Conservation (phyloP, 2,888 invertebrate genomes). For the Netelia melanura region DNA sequence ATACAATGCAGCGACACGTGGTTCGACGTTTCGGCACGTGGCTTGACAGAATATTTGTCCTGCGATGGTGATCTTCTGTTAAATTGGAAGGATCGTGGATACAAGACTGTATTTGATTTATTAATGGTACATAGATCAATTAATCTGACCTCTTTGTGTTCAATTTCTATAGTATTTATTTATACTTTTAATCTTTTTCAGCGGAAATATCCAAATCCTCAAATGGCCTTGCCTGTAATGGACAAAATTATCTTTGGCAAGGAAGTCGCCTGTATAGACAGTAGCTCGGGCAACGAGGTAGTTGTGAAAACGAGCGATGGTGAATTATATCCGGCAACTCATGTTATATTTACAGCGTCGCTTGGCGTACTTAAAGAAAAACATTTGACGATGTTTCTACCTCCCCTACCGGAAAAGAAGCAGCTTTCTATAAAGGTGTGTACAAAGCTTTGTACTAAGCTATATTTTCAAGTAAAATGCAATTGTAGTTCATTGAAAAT, state of each 20-base stretch:
- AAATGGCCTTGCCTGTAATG: conserved; percentile 83
- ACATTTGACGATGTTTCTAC: conserved; percentile 87
- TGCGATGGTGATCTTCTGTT: conserved; percentile 90
- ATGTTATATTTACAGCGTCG: conserved; percentile 89
- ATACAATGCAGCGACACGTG: conserved; percentile 88
- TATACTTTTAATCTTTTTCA: conserved; percentile 77
- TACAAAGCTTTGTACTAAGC: conserved; percentile 44
- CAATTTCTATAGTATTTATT: conserved; percentile 30
- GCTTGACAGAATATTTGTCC: conserved; percentile 88
- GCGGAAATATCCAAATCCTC: conserved; percentile 86
- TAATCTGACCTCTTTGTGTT: background rate
- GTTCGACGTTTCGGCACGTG: conserved; percentile 89
- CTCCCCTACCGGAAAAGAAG: conserved; percentile 87
- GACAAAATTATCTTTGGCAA: conserved; percentile 86
- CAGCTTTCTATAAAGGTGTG: conserved; percentile 86
- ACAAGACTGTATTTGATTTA: conserved; percentile 88
- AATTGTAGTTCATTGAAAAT: background rate
- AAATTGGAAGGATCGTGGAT: conserved; percentile 92
- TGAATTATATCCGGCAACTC: conserved; percentile 86
- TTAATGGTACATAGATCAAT: conserved; percentile 87
- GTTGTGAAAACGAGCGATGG: conserved; percentile 87
- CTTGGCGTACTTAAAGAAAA: conserved; percentile 89
- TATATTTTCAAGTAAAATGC: conserved; percentile 7
- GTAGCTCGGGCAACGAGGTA: conserved; percentile 85
- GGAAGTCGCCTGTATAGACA: conserved; percentile 86